Base-by-base conservation (phyloP, 2,888 invertebrate species). In the Polydrusus cervinus region DNA sequence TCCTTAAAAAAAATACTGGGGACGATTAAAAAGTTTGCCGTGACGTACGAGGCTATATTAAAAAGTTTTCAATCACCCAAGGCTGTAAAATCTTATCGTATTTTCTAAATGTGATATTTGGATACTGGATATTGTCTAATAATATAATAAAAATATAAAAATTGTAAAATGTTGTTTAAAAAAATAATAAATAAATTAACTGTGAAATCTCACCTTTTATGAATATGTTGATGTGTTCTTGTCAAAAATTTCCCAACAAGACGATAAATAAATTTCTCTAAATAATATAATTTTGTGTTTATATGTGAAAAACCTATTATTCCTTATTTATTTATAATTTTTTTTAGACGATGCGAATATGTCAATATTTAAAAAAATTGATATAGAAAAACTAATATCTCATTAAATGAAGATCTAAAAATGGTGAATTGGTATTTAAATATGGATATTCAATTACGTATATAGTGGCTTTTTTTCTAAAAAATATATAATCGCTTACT, bases 31-130 rank as follows among this genome's bases (percentile, higher is more conserved):
- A 57, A 8, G 38, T 68, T 61, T 69, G 20, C 1, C 25, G 47
- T 34, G 45, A 11, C 18, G 7, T 40, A 49, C 49, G 18, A 64
- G 53, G 74, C 66, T 62, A 71, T 53, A 18, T 74, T 51, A 61
- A 55, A 40, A 64, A 61, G 40, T 51, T 74, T 76, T 78, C 78
- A 78, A 78, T 78, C 76, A 75, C 73, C 72, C 76, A 75, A 78
- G 78, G 78, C 78, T 78, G 78, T 78, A 78, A 78, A 74, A 76
- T 75, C 74, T 73, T 78, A 76, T 87, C 87, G 87, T 87, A 86
- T 84, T 87, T 85, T 85, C 83, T 88, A 85, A 87, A 87, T 88
- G 87, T 88, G 88, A 88, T 87, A 88, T 87, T 84, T 85, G 86
- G 85, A 86, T 85, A 86, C 85, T 85, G 84, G 84, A 85, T 86